A percentile compares a stretch with the other conserved stretches of the same genome.
Evolutionary conservation across 2,797 vertebrate genomes (phyloP).

Genomic region (Lindbergichthys nudifrons): DNA sequence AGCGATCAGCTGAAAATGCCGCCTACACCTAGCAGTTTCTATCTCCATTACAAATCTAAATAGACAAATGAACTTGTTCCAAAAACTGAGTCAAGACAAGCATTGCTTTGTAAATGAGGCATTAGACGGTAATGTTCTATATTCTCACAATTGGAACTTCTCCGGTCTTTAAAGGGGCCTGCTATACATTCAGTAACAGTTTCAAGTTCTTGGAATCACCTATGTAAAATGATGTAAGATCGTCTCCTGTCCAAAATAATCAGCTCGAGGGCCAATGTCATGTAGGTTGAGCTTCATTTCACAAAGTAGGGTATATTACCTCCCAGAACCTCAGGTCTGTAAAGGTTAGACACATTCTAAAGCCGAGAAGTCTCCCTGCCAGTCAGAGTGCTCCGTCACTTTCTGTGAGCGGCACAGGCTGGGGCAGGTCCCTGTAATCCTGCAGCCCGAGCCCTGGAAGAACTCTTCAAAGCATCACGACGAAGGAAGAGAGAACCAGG

Average conservation of each 20-base stretch:
- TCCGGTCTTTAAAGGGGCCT: background rate
- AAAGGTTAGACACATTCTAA: slow-evolving; percentile 42
- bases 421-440: slow-evolving; percentile 48
- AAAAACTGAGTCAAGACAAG: too few relatives aligned
- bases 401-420: slow-evolving; percentile 21
- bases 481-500: slow-evolving; percentile 44
- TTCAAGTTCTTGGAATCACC: background rate
- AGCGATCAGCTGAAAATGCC: too few relatives aligned
- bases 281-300: slow-evolving; percentile 21
- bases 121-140: background rate
- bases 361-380: slow-evolving; percentile 26
- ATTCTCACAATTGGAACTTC: background rate
- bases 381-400: slow-evolving; percentile 35
- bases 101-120: too few relatives aligned
- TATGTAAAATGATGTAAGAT: background rate
- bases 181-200: background rate
- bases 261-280: slow-evolving; percentile 17
- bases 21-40: too few relatives aligned
- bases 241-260: slow-evolving; percentile 19
- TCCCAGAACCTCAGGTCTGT: slow-evolving; percentile 27
- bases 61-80: too few relatives aligned
- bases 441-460: slow-evolving; percentile 46
- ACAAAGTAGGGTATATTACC: slow-evolving; percentile 28
- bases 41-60: too few relatives aligned
- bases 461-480: slow-evolving; percentile 70